Percentiles rank a stretch among this genome's conserved stretches.
These are phyloP conservation scores for Cryptus viduatorius DNA, from an alignment of 2,888 invertebrate genomes.

Conservation along the genomic window DNA sequence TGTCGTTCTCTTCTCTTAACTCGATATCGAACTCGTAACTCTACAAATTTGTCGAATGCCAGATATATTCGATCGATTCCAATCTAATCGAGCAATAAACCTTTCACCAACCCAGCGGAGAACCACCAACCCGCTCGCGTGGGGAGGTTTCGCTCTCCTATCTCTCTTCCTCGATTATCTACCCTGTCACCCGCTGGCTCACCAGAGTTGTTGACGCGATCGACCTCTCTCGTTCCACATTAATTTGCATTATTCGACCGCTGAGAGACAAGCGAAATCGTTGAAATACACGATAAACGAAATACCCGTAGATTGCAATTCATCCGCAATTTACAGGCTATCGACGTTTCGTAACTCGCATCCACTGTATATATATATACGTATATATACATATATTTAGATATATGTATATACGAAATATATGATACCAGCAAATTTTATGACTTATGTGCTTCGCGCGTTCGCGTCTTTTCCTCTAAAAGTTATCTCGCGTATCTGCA, in stretches of 20 bases:
- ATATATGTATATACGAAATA: no score
- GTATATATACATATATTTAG: no score
- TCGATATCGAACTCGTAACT: constrained; percentile 67
- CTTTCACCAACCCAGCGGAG: constrained; percentile 11
- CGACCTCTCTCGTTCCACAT: constrained; percentile 54
- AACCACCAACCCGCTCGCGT: constrained; percentile 23
- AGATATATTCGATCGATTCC: constrained; percentile 59
- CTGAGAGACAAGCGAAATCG: constrained; percentile 17
- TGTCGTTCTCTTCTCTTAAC: constrained; percentile 67
- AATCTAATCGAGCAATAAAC: constrained; percentile 66
- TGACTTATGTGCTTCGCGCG: no score
- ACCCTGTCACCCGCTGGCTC: constrained; percentile 56
- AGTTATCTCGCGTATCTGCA: no score
- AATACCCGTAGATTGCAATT: not conserved
- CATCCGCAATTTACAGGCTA: not conserved
- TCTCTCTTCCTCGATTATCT: constrained; percentile 56
- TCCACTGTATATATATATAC: not conserved
- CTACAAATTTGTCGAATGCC: constrained; percentile 65
- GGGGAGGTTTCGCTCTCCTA: constrained; percentile 16
- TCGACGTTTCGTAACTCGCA: constrained; percentile 6
- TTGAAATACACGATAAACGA: constrained; percentile 25
- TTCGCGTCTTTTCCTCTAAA: no score
- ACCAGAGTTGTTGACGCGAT: constrained; percentile 57
- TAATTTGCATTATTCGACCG: constrained; percentile 61
- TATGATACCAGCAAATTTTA: no score